Percentiles rank a stretch among this genome's conserved stretches.
Evolutionary conservation across 1,140 invertebrate species (phyloP).

Genomic region (Gerris buenoi): DNA sequence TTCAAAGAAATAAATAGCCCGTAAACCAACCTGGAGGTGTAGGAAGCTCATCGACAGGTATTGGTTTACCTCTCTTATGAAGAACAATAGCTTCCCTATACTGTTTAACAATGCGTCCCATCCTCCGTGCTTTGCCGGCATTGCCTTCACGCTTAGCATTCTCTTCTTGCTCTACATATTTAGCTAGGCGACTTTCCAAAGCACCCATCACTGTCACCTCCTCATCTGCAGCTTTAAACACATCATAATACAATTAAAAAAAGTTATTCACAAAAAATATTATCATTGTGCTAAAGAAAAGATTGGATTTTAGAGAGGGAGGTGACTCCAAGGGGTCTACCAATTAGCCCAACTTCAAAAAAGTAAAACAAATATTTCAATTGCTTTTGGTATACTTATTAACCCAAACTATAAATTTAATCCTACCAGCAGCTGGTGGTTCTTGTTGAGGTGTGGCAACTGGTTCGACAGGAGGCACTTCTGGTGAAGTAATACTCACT

Average conservation of each 20-base stretch:
- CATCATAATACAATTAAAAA: too few relatives aligned
- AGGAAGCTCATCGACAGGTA: slow-evolving; percentile 72
- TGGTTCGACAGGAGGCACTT: not conserved
- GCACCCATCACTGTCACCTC: slow-evolving; percentile 55
- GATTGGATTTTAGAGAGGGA: too few relatives aligned
- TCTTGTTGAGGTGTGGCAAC: not conserved
- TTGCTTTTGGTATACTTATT: not conserved
- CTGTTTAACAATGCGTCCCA: slow-evolving; percentile 85
- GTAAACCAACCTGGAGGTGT: slow-evolving; percentile 76
- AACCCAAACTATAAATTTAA: not conserved
- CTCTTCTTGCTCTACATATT: slow-evolving; percentile 54
- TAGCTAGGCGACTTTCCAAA: slow-evolving; percentile 62
- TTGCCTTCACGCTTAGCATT: slow-evolving; percentile 65
- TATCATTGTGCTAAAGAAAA: too few relatives aligned
- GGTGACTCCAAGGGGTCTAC: too few relatives aligned
- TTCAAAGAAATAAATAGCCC: too few relatives aligned
- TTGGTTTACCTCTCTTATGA: slow-evolving; percentile 55
- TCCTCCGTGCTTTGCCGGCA: slow-evolving; percentile 66
- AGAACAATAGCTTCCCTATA: slow-evolving; percentile 77
- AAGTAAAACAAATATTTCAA: not conserved
- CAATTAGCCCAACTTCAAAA: not conserved
- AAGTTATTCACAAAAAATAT: too few relatives aligned
- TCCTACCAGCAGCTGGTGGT: not conserved
- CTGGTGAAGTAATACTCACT: not conserved
- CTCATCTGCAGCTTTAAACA: slow-evolving; percentile 23